Evolutionary conservation across 2,113 vertebrate species (phyloP), one percentile per base, ranked within the genome.

Genomic region (Eublepharis macularius): DNA sequence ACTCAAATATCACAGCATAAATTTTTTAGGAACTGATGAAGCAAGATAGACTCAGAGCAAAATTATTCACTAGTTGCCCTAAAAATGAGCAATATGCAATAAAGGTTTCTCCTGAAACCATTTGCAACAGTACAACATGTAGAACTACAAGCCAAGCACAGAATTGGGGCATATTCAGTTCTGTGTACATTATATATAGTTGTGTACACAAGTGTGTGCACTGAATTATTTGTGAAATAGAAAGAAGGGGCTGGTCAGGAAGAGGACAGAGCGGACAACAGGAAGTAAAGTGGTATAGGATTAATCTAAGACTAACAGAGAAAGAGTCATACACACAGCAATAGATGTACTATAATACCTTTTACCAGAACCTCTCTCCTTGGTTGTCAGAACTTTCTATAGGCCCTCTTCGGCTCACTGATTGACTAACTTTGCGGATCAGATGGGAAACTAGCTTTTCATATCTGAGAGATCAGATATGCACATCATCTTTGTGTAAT

Each of bases 11-110:
- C 83, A 92, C 16, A 74, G 88, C 68, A 91, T 93, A 90, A 88
- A 75, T 93, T 90, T 75, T 93, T 93, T 91, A 83, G 91, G 75
- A n/a, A 73, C 78, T 81, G 89, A 87, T 85, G 69, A 91, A 91
- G 84, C 76, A 88, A 73, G 89, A 68, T 47, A 82, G 43, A 87
- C 80, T 68, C 26, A 76, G 60, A 83, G 81, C 4, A 72, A 81
- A 90, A 90, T 89, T 89, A 94, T 78, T 92, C 86, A 91, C 43
- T 51, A 78, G 76, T 66, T 10, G 57, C 54, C 54, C 85, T 74
- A 83, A 70, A 41, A 63, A 57, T n/a, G 49, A 88, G 81, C 84
- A 82, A 84, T 70, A 87, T 72, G 34, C 73, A 88, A 72, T 51
- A 47, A 60, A 79, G 79, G 24, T 76, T 88, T 78, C 74, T 83